Evolutionary conservation across 2,113 vertebrate species (phyloP), one percentile per base, ranked within the genome.

Genomic region (Scalopus aquaticus): DNA sequence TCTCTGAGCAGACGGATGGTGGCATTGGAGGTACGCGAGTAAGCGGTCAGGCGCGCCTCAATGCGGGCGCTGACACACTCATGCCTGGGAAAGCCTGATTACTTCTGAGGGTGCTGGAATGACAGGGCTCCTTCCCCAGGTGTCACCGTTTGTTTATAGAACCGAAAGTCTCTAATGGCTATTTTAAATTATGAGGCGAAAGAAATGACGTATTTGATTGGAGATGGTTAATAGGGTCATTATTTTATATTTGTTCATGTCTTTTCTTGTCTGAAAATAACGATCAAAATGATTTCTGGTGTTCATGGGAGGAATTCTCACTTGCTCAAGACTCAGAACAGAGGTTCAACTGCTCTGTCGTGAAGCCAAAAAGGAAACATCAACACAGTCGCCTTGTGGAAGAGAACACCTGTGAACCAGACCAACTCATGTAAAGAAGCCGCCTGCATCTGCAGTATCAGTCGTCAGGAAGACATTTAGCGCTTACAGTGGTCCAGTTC

Each of bases 261-360:
- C 20, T 87, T 95, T 92, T 93, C 42, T 76, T 89, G 24, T 74
- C 70, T 89, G 62, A 85, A 64, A 92, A 62, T 8, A 73, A 88
- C 80, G 56, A 35, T n/a, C 82, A 17, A 65, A 64, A 70, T 80
- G 15, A 64, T 42, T 80, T 95, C 64, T 90, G 20, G 15, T 64
- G 15, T 87, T 70, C 32, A 42, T 28, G 26, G 60, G 44, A 84
- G 76, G 93, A 83, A 67, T 83, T 65, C 15, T 88, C 30, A 58
- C 17, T 19, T 78, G 28, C n/a, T 73, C 5, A 24, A 19, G 67
- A 80, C 16, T 58, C 30, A 32, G 5, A 30, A 58, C 6, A 24
- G 12, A 84, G 51, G 17, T 62, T 62, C 37, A 26, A 12, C 87
- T 73, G 26, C 16, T 54, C 19, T 69, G 1, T 79, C 90, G 42